Base-by-base conservation (phyloP, 1,140 invertebrate species). In the Nomia melanderi region DNA sequence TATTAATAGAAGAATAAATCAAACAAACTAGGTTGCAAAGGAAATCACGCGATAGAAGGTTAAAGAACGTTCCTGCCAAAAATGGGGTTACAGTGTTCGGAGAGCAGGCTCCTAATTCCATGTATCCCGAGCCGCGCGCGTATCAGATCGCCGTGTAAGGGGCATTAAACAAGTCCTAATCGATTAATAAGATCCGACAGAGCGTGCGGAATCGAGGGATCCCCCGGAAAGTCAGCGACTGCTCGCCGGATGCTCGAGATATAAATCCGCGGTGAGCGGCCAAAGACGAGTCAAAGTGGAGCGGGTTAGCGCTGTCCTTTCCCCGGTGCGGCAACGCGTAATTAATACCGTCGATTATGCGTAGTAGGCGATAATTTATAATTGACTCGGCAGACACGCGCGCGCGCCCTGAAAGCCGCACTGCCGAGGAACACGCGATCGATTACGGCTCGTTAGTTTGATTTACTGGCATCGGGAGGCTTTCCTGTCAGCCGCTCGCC, bases 281-380 rank as follows among this genome's bases (percentile, higher is more conserved):
- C n/a, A n/a, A n/a, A n/a, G n/a, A n/a, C 11, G 59, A 25, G n/a
- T 25, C 25, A 39, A n/a, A 33, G 39, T 33, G n/a, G 39, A 62
- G n/a, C 59, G 27, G 27, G 27, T n/a, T 6, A 20, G 12, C 11
- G 0, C 8, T n/a, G n/a, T n/a, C n/a, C n/a, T n/a, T n/a, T n/a
- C n/a, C n/a, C n/a, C n/a, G n/a, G n/a, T n/a, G n/a, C n/a, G n/a
- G n/a, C n/a, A n/a, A 8, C 50, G 17, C 8, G n/a, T 64, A 73
- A 73, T 73, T 73, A 73, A 73, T 64, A 73, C 70, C 44, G 70
- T 39, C 70, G 59, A 73, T 73, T 64, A 73, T 53, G 70, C 70
- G 20, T 63, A 17, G 41, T 25, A 53, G 57, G 59, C 70, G 70
- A 73, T 63, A 63, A 73, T 73, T 73, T 73, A 50, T 73, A 73